Evolutionary conservation across 2,888 invertebrate genomes (phyloP).

Genomic region (Tetragonula carbonaria): DNA sequence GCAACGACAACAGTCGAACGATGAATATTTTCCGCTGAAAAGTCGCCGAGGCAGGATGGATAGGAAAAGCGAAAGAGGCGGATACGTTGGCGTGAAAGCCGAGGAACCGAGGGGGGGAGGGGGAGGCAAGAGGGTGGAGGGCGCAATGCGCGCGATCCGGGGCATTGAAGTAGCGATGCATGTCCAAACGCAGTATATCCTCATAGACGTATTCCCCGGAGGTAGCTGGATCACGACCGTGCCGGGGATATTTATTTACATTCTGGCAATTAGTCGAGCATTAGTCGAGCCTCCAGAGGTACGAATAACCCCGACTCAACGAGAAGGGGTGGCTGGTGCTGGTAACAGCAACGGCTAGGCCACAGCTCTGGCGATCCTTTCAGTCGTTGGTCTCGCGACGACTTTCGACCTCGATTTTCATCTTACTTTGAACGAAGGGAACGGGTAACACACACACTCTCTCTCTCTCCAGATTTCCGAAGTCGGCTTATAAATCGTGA

Average conservation of each 20-base stretch:
- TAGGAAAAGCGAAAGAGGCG: neutral
- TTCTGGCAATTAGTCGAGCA: conserved; percentile 82
- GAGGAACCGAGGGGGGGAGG: neutral
- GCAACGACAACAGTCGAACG: neutral
- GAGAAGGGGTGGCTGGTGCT: neutral
- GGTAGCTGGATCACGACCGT: conserved; percentile 71
- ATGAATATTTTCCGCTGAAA: neutral
- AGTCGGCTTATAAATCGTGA: conserved; percentile 20
- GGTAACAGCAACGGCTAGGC: neutral
- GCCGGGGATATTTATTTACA: conserved; percentile 83
- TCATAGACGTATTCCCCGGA: conserved; percentile 78
- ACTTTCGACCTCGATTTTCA: conserved; percentile 19
- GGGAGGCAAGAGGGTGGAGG: neutral
- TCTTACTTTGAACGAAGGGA: neutral
- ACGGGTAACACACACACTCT: too few relatives aligned
- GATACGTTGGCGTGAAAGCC: neutral
- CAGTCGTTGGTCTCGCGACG: neutral
- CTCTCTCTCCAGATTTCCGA: neutral
- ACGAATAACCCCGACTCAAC: conserved; percentile 17
- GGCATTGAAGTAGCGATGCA: conserved; percentile 79
- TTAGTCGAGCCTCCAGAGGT: conserved; percentile 77
- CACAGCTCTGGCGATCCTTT: conserved; percentile 5
- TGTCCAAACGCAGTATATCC: conserved; percentile 81
- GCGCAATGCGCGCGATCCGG: conserved; percentile 24
- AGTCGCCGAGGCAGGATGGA: neutral